Evolutionary conservation across 2,113 vertebrate genomes (phyloP).

Genomic region (Nansenia antarctica): DNA sequence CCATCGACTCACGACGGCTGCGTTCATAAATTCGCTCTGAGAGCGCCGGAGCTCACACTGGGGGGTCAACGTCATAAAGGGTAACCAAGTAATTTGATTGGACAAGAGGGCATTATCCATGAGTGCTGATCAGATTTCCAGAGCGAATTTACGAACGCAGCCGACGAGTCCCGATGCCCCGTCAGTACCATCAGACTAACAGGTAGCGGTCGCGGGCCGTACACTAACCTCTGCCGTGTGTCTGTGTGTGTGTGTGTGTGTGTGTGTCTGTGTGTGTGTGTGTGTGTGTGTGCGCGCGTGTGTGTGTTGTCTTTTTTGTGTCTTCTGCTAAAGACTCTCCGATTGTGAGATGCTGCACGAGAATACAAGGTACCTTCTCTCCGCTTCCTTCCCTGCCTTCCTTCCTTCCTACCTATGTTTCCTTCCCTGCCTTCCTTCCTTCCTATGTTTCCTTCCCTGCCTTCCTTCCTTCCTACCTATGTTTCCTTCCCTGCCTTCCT

Average conservation of each 20-base stretch:
- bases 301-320: conserved; percentile 49
- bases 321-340: conserved; percentile 75
- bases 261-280: conserved; percentile 36
- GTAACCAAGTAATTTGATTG: too few relatives aligned
- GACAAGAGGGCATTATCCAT: too few relatives aligned
- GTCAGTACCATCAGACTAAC: conserved; percentile 29
- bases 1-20: too few relatives aligned
- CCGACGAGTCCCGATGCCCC: too few relatives aligned
- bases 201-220: conserved; percentile 9
- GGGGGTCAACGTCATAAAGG: too few relatives aligned
- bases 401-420: background rate
- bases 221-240: conserved; percentile 50
- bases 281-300: conserved; percentile 30
- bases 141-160: too few relatives aligned
- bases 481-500: too few relatives aligned
- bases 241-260: conserved; percentile 36
- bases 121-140: too few relatives aligned
- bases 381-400: background rate
- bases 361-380: conserved; percentile 79
- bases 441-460: too few relatives aligned
- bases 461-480: too few relatives aligned
- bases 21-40: background rate
- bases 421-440: too few relatives aligned
- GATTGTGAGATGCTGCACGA: conserved; percentile 78
- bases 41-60: too few relatives aligned